Evolutionary conservation across 2,888 invertebrate species (phyloP).

Genomic region (Pyrochroa serraticornis): DNA sequence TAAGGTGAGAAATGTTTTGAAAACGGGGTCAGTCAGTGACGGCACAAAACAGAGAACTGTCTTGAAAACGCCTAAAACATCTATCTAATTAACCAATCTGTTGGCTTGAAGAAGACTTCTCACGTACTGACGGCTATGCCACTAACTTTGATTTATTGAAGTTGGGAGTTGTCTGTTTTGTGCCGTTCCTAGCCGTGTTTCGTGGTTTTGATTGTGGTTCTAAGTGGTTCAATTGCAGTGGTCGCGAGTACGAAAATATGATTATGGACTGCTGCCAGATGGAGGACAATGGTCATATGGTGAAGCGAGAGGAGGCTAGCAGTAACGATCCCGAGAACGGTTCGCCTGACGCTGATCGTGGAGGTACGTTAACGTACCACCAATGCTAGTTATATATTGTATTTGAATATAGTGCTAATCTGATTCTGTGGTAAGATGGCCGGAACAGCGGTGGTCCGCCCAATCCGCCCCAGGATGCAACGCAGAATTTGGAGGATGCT

Average conservation of each 20-base stretch:
- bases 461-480: slow-evolving; percentile 56
- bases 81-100: too few species aligned
- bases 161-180: too few species aligned
- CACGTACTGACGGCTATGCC: too few species aligned
- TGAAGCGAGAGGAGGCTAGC: slow-evolving; percentile 81
- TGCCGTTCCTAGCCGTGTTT: neutral
- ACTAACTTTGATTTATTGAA: too few species aligned
- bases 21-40: too few species aligned
- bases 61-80: too few species aligned
- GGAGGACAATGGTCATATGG: slow-evolving; percentile 80
- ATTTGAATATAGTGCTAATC: slow-evolving; percentile 50
- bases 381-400: slow-evolving; percentile 52
- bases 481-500: slow-evolving; percentile 53
- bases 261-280: slow-evolving; percentile 94
- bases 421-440: slow-evolving; percentile 60
- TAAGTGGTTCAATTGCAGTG: slow-evolving; percentile 63
- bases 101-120: too few species aligned
- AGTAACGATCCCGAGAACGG: slow-evolving; percentile 85
- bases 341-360: slow-evolving; percentile 83
- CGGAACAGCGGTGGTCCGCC: slow-evolving; percentile 63
- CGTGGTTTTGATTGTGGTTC: slow-evolving; percentile 5
- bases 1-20: slow-evolving; percentile 71
- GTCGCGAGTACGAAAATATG: slow-evolving; percentile 86
- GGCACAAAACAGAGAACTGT: neutral
- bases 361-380: slow-evolving; percentile 63